Evolutionary conservation across 2,888 invertebrate genomes (phyloP).

Genomic region (Dioctria linearis): DNA sequence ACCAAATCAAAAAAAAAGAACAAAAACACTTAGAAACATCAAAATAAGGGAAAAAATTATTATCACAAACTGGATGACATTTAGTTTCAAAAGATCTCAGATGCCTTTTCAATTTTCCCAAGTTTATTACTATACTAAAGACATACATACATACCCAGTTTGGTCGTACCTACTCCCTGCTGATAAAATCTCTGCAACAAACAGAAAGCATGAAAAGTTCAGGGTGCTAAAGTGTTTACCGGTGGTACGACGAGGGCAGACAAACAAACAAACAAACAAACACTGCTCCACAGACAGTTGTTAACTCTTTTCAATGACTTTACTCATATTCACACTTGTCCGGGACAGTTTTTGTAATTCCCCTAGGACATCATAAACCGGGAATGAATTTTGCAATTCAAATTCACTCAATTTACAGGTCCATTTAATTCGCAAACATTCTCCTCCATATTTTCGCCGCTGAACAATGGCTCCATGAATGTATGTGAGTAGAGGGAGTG

Average conservation of each 20-base stretch:
- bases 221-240: neutral
- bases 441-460: neutral
- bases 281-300: neutral
- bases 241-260: neutral
- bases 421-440: conserved; percentile 32
- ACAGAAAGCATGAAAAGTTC: neutral
- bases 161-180: too few species aligned
- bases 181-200: too few species aligned
- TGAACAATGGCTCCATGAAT: too few species aligned
- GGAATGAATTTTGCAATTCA: conserved; percentile 21
- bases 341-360: neutral
- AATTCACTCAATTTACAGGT: conserved; percentile 22
- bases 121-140: too few species aligned
- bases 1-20: too few species aligned
- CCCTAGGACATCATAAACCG: neutral
- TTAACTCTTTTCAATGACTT: neutral
- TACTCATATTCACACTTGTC: conserved; percentile 1
- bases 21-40: too few species aligned
- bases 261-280: neutral
- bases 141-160: too few species aligned
- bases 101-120: too few species aligned
- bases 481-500: neutral
- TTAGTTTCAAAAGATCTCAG: too few species aligned
- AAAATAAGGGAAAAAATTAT: too few species aligned
- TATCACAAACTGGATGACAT: too few species aligned